Percentiles rank a stretch among this genome's conserved stretches.
Evolutionary conservation across 37 sponge, comb jelly and placozoan species (phyloP).

Genomic region (Beroe forskalii): DNA sequence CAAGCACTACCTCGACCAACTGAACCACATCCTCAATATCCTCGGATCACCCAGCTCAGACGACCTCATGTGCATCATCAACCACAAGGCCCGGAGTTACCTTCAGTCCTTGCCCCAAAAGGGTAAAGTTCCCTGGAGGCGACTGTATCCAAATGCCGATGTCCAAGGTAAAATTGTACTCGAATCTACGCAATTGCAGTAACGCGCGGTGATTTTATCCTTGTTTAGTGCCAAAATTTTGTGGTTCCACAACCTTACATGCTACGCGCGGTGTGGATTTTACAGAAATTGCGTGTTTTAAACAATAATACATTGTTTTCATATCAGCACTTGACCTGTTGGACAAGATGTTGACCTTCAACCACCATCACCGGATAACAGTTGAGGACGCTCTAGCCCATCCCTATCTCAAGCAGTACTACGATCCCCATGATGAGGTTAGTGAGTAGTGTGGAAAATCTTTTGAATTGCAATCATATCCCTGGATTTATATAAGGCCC

Average conservation of each 20-base stretch:
- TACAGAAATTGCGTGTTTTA: background rate
- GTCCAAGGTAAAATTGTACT: conserved; percentile 83
- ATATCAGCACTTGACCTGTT: conserved; percentile 86
- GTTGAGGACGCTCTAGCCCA: conserved; percentile 91
- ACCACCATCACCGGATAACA: conserved; percentile 86
- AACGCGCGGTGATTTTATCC: background rate
- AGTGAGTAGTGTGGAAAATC: no score
- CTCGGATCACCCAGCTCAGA: conserved; percentile 87
- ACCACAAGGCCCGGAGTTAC: conserved; percentile 91
- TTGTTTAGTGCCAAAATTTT: background rate
- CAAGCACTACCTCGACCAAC: conserved; percentile 97
- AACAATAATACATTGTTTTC: no score
- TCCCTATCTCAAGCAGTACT: conserved; percentile 93
- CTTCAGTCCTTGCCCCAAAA: conserved; percentile 88
- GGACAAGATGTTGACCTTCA: conserved; percentile 93
- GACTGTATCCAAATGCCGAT: conserved; percentile 92
- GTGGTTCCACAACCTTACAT: background rate
- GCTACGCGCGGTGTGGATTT: background rate
- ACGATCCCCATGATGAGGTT: conserved; percentile 97
- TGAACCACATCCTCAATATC: conserved; percentile 91
- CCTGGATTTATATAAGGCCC: no score
- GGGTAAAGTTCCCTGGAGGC: conserved; percentile 85
- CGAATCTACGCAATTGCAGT: background rate
- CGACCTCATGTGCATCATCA: conserved; percentile 86
- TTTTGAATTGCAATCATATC: no score